A percentile compares a stretch with the other conserved stretches of the same genome.
phyloP scores from a whole-genome alignment of 2,888 invertebrate species.

The Drosophila anomalata region DNA sequence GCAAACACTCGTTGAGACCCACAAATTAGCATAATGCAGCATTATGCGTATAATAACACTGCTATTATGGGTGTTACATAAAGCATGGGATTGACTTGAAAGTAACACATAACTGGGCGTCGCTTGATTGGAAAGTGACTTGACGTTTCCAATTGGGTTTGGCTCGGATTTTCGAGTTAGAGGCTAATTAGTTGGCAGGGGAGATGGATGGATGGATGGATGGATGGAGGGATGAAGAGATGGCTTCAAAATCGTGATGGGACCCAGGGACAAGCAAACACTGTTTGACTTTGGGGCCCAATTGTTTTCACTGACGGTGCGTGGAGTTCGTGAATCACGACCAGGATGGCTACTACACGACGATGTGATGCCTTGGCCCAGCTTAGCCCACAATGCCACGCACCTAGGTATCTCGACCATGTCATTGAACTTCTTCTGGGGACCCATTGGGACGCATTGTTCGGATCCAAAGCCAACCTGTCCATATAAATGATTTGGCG shows the following conservation, averaged over 20 bases:
- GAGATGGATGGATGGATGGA: constrained; percentile 20
- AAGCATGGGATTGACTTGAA: constrained; percentile 64
- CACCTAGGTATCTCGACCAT: constrained; percentile 19
- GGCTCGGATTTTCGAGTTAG: constrained; percentile 14
- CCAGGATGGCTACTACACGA: constrained; percentile 14
- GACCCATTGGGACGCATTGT: constrained; percentile 40
- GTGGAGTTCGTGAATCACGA: constrained; percentile 41
- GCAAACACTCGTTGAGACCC: constrained; percentile 25
- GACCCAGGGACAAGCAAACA: constrained; percentile 7
- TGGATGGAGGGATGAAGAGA: neutral
- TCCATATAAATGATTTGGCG: constrained; percentile 67
- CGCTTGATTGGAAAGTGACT: constrained; percentile 71
- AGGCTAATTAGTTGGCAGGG: constrained; percentile 39
- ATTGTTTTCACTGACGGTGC: constrained; percentile 18
- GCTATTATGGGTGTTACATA: constrained; percentile 67
- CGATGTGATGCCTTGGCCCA: constrained; percentile 23
- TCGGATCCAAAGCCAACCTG: constrained; percentile 49
- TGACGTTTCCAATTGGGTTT: constrained; percentile 31
- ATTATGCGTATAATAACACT: constrained; percentile 68
- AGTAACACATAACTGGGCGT: constrained; percentile 70
- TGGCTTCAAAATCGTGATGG: constrained; percentile 70
- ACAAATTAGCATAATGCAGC: constrained; percentile 70
- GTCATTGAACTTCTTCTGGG: constrained; percentile 37
- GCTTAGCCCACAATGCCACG: constrained; percentile 10
- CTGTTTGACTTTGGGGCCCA: neutral